Base-by-base conservation (phyloP, 1,140 invertebrate species). In the Semibalanus balanoides region DNA sequence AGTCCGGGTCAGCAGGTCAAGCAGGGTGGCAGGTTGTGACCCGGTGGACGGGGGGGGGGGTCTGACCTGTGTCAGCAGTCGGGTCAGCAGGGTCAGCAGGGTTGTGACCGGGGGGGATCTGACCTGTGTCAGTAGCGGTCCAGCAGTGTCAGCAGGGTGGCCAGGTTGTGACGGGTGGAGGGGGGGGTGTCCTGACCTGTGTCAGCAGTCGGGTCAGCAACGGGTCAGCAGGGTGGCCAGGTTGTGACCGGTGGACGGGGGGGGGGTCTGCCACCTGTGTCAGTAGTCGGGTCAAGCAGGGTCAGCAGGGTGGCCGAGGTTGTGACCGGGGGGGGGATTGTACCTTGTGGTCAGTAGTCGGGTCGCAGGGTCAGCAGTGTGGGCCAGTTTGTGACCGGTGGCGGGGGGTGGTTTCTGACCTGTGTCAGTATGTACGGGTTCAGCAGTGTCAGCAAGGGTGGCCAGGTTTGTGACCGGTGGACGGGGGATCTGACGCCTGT, bases 21-120 rank as follows among this genome's bases (percentile, higher is more conserved):
- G 84, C 78, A 95, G 93, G 43, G 90, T 87, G 14, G 87, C 87
- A 96, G 89, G 84, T 95, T 91, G 19, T 90, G 90, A 75, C 90
- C n/a, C n/a, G n/a, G n/a, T 76, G 74, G 76, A 94, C 92, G 29
- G 91, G 94, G 77, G 74, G n/a, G n/a, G n/a, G n/a, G n/a, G n/a
- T n/a, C 69, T 76, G 79, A 81, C 78, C 76, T 81, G 77, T 74
- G 76, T 80, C n/a, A 86, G 78, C 9, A 86, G 76, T 77, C 88
- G 87, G 11, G 88, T 88, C 73, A 96, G 84, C 31, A 93, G 86
- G 77, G 88, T 87, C 3, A 96, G 84, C 78, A 95, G 93, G 40
- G 90, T 95, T 91, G 19, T 90, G 90, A 75, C 90, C 92, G 29
- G 77, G 74, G n/a, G n/a, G n/a, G n/a, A n/a, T n/a, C 69, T 76